Evolutionary conservation across 2,797 vertebrate genomes (phyloP), one percentile per base, ranked within the genome.

Genomic region (Borostomias antarcticus): DNA sequence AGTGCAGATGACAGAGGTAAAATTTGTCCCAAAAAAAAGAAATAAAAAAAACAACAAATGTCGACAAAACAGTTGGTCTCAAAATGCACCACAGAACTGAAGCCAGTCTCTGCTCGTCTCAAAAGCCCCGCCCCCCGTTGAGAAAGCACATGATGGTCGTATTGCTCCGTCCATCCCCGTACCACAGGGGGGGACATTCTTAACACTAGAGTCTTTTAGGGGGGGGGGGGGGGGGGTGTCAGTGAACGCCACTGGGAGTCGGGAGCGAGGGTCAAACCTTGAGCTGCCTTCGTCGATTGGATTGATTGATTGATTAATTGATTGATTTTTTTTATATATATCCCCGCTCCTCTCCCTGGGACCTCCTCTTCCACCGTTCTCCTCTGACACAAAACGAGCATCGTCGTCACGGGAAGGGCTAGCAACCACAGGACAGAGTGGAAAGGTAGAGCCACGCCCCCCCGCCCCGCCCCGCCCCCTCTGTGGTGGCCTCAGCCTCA

Each of bases 11-110:
- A 13, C 35, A 82, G 80, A 86, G 82, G 83, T 85, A 45, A 74
- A 73, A 76, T 58, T 69, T 59, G 82, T 75, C 30, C 75, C 79
- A 72, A 85, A n/a, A n/a, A n/a, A n/a, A n/a, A n/a, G n/a, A n/a
- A n/a, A n/a, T n/a, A n/a, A n/a, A n/a, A n/a, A n/a, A n/a, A n/a
- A n/a, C n/a, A n/a, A n/a, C n/a, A n/a, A n/a, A n/a, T n/a, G 48
- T 37, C 83, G 80, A 84, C 69, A 81, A 85, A 92, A 80, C 84
- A 92, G 89, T 90, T 88, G 90, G 92, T 94, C 92, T 93, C 84
- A 82, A 89, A 86, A 87, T 82, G 90, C 93, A 93, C 91, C 90
- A 90, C 89, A 92, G 84, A 89, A 84, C 90, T 78, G 74, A 86
- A 88, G 79, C 87, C 80, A 69, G 72, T 77, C 82, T n/a, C 83